A percentile compares a stretch with the other conserved stretches of the same genome.
phyloP scores from a whole-genome alignment of 2,113 vertebrate species.

The Hydrochoerus hydrochaeris region DNA sequence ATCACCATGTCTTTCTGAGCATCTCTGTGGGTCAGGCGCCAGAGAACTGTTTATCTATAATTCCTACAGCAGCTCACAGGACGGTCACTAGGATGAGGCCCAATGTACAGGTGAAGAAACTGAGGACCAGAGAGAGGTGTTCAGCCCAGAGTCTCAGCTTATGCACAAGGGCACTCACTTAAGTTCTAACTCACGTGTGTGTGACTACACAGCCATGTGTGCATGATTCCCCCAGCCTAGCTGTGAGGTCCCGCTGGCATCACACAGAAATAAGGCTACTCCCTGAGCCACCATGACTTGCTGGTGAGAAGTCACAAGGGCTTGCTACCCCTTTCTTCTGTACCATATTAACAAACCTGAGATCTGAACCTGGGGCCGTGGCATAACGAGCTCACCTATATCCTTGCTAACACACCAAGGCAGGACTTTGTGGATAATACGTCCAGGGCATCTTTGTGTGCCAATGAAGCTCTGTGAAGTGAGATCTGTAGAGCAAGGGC shows the following conservation, averaged over 20 bases:
- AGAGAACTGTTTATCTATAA: neutral
- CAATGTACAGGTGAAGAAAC: neutral
- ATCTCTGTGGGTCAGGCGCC: neutral
- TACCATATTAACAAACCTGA: neutral
- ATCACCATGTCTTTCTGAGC: neutral
- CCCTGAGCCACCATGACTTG: neutral
- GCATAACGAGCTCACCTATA: neutral
- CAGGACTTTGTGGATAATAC: neutral
- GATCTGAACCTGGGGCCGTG: neutral
- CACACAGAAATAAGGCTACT: neutral
- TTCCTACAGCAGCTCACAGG: neutral
- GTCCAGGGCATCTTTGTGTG: too few species aligned
- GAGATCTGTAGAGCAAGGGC: neutral
- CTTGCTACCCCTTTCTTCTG: neutral
- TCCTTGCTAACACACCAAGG: neutral
- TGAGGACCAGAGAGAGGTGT: neutral
- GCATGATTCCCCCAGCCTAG: neutral
- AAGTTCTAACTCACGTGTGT: too few species aligned
- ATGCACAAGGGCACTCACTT: neutral
- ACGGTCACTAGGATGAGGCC: neutral
- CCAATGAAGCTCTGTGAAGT: neutral
- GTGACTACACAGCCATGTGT: neutral
- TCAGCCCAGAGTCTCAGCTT: neutral
- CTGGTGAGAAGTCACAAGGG: neutral
- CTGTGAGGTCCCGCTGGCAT: neutral